Conservation (phyloP, 1,140 invertebrate species). For the Drosophila baimaii region DNA sequence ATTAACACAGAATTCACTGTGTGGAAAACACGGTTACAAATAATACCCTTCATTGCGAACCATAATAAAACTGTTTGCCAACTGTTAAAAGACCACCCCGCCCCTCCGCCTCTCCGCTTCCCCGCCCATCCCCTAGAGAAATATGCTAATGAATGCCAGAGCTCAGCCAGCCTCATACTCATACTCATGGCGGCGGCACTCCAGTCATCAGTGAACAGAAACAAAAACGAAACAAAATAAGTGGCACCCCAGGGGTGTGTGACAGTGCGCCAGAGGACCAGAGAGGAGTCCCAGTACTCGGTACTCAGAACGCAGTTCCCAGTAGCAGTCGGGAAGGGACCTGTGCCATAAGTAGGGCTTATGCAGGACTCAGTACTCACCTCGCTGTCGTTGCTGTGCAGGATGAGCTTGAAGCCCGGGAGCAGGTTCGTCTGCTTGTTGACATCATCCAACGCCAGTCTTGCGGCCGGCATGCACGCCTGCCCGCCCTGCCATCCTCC, state of each 20-base stretch:
- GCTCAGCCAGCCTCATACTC: conserved; percentile 28
- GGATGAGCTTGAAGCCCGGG: conserved; percentile 94
- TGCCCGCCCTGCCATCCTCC: conserved; percentile 98
- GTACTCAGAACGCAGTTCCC: neutral
- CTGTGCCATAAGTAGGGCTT: conserved; percentile 38
- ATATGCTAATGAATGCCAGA: conserved; percentile 80
- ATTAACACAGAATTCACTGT: conserved; percentile 63
- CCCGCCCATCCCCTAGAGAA: conserved; percentile 61
- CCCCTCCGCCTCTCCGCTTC: neutral
- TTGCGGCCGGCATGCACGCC: conserved; percentile 97
- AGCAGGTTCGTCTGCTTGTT: conserved; percentile 95
- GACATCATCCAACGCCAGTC: conserved; percentile 97
- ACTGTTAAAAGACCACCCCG: conserved; percentile 16
- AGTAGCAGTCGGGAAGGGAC: neutral
- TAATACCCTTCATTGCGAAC: conserved; percentile 71
- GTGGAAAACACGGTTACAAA: conserved; percentile 46
- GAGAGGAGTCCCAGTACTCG: conserved; percentile 5
- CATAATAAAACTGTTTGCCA: conserved; percentile 72
- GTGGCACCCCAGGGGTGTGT: conserved; percentile 69
- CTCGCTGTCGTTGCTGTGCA: conserved; percentile 99
- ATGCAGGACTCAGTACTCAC: conserved; percentile 86
- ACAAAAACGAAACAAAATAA: conserved; percentile 76
- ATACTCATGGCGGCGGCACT: conserved; percentile 14
- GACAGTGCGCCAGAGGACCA: conserved; percentile 42
- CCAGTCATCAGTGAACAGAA: conserved; percentile 53